These are phyloP conservation scores for Eulemur coronatus DNA, from an alignment of 2,797 vertebrate species.

Conservation along the genomic window DNA sequence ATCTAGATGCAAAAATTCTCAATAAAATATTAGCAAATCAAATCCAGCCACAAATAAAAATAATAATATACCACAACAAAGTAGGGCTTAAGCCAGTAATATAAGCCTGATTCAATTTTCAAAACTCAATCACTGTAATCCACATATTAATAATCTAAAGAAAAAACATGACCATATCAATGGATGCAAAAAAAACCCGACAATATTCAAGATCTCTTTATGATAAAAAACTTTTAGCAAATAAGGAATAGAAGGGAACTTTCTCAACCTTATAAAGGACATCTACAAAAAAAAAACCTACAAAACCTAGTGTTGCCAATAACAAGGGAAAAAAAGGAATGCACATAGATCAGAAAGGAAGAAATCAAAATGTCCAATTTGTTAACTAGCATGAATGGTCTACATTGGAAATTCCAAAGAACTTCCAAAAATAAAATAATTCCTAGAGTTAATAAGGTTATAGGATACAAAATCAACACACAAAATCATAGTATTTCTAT, in stretches of 20 bases:
- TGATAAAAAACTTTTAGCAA: slow-evolving; percentile 16
- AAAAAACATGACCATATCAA: not conserved
- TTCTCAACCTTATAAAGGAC: not conserved
- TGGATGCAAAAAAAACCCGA: not conserved
- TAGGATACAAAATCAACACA: not conserved
- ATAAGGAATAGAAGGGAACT: not conserved
- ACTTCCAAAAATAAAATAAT: not conserved
- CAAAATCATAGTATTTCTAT: not conserved
- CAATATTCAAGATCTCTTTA: not conserved
- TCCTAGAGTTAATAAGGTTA: not conserved
- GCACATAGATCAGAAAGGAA: not conserved
- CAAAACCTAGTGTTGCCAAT: not conserved
- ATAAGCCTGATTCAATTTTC: not conserved
- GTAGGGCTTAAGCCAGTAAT: not conserved
- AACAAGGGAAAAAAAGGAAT: not conserved
- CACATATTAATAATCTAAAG: not conserved
- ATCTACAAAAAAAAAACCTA: not conserved
- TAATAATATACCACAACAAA: not conserved
- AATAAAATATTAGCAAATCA: not conserved
- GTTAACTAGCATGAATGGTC: not conserved
- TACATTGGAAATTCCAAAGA: not conserved
- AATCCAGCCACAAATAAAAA: not conserved
- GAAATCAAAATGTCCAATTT: not conserved
- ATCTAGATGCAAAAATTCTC: not conserved
- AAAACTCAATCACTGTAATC: not conserved